A percentile compares a stretch with the other conserved stretches of the same genome.
Evolutionary conservation across 1,140 invertebrate species (phyloP).

Genomic region (Micrasema minimum): DNA sequence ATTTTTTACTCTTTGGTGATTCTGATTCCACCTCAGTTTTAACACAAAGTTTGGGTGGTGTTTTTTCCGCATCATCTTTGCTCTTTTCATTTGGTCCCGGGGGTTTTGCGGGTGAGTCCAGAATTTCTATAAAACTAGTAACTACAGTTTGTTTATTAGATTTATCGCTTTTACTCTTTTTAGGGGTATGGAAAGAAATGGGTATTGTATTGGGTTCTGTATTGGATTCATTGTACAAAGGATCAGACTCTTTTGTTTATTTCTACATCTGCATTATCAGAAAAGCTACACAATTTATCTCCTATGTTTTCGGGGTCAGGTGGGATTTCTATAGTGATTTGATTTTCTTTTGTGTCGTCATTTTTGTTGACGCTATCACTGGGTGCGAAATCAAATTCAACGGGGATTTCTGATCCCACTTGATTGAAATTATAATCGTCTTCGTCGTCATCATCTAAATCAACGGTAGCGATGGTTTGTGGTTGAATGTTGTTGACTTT

Average conservation of each 20-base stretch:
- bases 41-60: too few species aligned
- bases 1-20: too few species aligned
- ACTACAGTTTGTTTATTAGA: neutral
- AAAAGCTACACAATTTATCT: neutral
- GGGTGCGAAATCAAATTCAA: conserved; percentile 11
- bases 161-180: conserved; percentile 17
- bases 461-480: neutral
- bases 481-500: neutral
- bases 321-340: conserved; percentile 7
- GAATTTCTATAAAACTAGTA: conserved; percentile 1
- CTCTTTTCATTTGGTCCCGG: too few species aligned
- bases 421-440: conserved; percentile 4
- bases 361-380: neutral
- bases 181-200: conserved; percentile 15
- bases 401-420: neutral
- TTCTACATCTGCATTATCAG: neutral
- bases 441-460: conserved; percentile 48
- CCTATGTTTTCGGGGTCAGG: neutral
- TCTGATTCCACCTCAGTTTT: too few species aligned
- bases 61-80: too few species aligned
- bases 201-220: neutral
- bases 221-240: neutral
- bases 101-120: neutral
- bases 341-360: conserved; percentile 5
- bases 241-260: neutral